Evolutionary conservation across 2,797 vertebrate genomes (phyloP).

Genomic region (Crenichthys baileyi): DNA sequence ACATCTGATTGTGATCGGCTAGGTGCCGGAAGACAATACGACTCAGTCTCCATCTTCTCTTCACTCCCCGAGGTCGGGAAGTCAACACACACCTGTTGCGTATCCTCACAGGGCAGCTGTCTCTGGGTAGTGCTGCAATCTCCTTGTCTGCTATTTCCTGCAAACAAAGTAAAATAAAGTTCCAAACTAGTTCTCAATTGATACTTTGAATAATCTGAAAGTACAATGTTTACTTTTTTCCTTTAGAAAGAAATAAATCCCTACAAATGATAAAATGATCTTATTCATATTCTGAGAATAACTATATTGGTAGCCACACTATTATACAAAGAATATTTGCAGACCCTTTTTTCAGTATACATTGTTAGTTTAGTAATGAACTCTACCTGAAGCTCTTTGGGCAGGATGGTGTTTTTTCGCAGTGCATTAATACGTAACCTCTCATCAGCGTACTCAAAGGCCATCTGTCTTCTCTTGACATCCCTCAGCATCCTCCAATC

Average conservation of each 20-base stretch:
- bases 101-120: slow-evolving; percentile 93
- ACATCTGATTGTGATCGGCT: slow-evolving; percentile 92
- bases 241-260: background rate
- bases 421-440: slow-evolving; percentile 92
- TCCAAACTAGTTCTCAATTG: background rate
- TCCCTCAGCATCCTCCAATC: slow-evolving; percentile 96
- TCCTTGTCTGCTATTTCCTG: slow-evolving; percentile 92
- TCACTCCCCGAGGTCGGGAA: slow-evolving; percentile 91
- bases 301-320: background rate
- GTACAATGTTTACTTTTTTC: background rate
- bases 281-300: background rate
- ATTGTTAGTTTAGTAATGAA: background rate
- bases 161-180: background rate
- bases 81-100: slow-evolving; percentile 94
- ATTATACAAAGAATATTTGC: background rate
- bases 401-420: slow-evolving; percentile 93
- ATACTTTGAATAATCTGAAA: background rate
- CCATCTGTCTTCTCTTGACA: slow-evolving; percentile 91
- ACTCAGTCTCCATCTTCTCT: slow-evolving; percentile 91
- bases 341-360: background rate
- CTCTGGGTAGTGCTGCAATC: slow-evolving; percentile 88
- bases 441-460: slow-evolving; percentile 89
- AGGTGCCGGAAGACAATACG: slow-evolving; percentile 94
- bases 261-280: background rate
- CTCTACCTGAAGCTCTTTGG: slow-evolving; percentile 91